A percentile compares a stretch with the other conserved stretches of the same genome.
Evolutionary conservation across 2,797 vertebrate genomes (phyloP).

Genomic region (Malacoraja senta): DNA sequence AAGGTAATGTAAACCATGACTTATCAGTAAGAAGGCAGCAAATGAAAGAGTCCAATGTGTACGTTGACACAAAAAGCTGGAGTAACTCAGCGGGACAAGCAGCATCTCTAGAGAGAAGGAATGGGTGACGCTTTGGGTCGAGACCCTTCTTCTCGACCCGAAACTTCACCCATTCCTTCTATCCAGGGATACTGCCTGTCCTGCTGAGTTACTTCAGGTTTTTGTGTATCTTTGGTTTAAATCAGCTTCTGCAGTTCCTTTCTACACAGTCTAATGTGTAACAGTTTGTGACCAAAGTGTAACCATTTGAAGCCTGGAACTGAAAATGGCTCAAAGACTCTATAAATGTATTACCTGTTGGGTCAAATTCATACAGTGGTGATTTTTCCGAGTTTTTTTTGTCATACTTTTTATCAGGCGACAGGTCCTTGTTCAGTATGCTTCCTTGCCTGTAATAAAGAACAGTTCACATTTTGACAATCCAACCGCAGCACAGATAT

Average conservation of each 20-base stretch:
- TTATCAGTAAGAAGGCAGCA: not conserved
- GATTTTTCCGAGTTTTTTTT: constrained; percentile 32
- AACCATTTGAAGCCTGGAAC: not conserved
- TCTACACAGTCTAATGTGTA: not conserved
- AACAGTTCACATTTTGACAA: not conserved
- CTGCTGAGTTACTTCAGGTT: no score
- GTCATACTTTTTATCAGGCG: constrained; percentile 33
- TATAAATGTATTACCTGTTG: not conserved
- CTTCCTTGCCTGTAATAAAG: constrained; percentile 31
- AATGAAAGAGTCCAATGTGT: not conserved
- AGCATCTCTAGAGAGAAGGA: no score
- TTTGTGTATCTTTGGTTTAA: no score
- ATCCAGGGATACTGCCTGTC: no score
- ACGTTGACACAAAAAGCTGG: no score
- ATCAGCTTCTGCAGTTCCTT: no score
- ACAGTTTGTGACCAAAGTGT: not conserved
- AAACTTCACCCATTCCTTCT: no score
- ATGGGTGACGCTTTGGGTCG: no score
- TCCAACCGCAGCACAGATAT: not conserved
- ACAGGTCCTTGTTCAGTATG: constrained; percentile 25
- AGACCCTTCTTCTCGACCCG: no score
- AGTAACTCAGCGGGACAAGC: no score
- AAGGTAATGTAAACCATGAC: not conserved
- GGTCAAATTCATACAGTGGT: constrained; percentile 16
- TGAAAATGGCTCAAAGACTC: not conserved